These are phyloP conservation scores for Crypturellus tataupa DNA, from an alignment of 2,797 vertebrate species.

Conservation along the genomic window DNA sequence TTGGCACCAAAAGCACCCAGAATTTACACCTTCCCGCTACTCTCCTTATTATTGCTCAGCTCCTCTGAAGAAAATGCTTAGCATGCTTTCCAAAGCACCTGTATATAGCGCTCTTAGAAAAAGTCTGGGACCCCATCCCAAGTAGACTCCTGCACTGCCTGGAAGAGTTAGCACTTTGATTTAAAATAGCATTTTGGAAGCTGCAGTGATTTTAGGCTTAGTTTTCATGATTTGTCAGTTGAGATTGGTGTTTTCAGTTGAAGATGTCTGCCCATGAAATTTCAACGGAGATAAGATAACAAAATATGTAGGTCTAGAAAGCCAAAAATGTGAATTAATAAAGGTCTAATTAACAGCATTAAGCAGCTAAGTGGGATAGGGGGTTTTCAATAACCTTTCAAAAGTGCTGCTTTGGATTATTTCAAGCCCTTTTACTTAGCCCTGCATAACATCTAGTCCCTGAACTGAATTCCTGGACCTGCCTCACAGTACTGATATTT, in stretches of 20 bases:
- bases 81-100: background rate
- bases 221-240: constrained; percentile 45
- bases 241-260: background rate
- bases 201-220: background rate
- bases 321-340: background rate
- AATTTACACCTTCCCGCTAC: background rate
- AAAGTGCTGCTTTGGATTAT: background rate
- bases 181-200: constrained; percentile 30
- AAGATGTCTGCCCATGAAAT: background rate
- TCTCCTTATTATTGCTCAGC: background rate
- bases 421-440: background rate
- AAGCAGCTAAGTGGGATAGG: background rate
- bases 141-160: background rate
- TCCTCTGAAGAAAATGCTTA: background rate
- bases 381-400: background rate
- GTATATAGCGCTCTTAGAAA: background rate
- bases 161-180: constrained; percentile 6
- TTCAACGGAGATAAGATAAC: background rate
- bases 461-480: background rate
- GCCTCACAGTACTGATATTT: background rate
- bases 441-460: background rate
- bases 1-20: background rate
- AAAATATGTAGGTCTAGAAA: background rate
- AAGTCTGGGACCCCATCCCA: background rate
- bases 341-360: background rate